Evolutionary conservation across 2,888 invertebrate genomes (phyloP).

Genomic region (Dasysyrphus albostriatus): DNA sequence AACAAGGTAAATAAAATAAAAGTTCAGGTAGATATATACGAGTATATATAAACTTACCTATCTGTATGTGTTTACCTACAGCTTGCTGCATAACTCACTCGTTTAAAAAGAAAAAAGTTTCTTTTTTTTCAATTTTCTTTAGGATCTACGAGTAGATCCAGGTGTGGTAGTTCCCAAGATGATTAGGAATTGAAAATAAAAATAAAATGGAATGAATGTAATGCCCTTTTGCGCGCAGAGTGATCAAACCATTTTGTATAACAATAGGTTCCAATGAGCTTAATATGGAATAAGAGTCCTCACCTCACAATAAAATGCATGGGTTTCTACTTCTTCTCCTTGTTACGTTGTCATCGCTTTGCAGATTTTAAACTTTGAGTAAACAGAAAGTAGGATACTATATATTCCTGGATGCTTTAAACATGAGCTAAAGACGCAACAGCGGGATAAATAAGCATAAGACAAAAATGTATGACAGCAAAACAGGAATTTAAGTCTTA

Average conservation of each 20-base stretch:
- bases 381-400: neutral
- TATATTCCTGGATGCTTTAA: neutral
- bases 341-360: neutral
- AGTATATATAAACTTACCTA: neutral
- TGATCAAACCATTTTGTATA: conserved; percentile 34
- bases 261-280: conserved; percentile 47
- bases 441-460: no score
- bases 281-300: conserved; percentile 34
- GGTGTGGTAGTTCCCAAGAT: conserved; percentile 46
- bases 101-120: conserved; percentile 16
- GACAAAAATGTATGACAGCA: no score
- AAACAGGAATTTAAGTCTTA: no score
- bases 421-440: neutral
- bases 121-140: conserved; percentile 5
- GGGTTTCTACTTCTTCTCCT: neutral
- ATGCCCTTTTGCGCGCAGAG: conserved; percentile 40
- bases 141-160: conserved; percentile 15
- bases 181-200: conserved; percentile 42
- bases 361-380: neutral
- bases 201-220: conserved; percentile 46
- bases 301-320: conserved; percentile 17
- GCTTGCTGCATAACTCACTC: neutral
- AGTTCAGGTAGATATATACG: neutral
- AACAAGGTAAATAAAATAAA: conserved; percentile 30
- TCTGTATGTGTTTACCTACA: neutral